Percentiles rank a stretch among this genome's conserved stretches.
phyloP scores from a whole-genome alignment of 92 coral and sea anemone genomes.

The Porites evermanni region DNA sequence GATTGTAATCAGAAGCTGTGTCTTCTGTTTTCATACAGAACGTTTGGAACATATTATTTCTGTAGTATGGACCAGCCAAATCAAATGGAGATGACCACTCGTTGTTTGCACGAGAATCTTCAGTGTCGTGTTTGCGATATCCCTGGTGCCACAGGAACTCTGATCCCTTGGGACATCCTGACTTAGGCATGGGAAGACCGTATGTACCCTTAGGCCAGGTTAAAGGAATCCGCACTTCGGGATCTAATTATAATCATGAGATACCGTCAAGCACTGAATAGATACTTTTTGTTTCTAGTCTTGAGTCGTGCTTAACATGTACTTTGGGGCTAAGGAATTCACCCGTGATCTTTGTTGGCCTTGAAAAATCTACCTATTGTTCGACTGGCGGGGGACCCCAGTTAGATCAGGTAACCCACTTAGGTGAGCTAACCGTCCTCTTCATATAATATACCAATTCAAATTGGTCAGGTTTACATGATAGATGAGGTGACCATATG shows the following conservation, averaged over 20 bases:
- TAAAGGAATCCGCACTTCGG: conserved; percentile 35
- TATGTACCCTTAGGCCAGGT: conserved; percentile 72
- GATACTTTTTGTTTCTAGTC: too few relatives aligned
- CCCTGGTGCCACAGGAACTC: conserved; percentile 59
- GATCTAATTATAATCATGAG: conserved; percentile 11
- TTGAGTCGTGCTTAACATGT: too few relatives aligned
- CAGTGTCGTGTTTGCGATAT: conserved; percentile 60
- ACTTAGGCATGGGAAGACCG: conserved; percentile 65
- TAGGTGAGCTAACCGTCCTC: too few relatives aligned
- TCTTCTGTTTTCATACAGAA: conserved; percentile 55
- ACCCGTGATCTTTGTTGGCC: too few relatives aligned
- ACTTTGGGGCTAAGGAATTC: too few relatives aligned
- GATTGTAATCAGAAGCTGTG: conserved; percentile 15
- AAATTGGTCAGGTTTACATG: too few relatives aligned
- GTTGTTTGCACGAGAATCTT: background rate
- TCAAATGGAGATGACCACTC: conserved; percentile 43
- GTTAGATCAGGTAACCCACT: too few relatives aligned
- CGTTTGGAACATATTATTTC: conserved; percentile 15
- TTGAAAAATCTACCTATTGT: too few relatives aligned
- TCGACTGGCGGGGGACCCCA: too few relatives aligned
- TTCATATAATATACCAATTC: too few relatives aligned
- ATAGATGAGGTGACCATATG: too few relatives aligned
- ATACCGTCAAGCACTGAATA: background rate
- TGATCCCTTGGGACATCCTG: conserved; percentile 40
- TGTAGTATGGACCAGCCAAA: background rate